Evolutionary conservation across 2,797 vertebrate genomes (phyloP), one percentile per base, ranked within the genome.

Genomic region (Craterocephalus amniculus): DNA sequence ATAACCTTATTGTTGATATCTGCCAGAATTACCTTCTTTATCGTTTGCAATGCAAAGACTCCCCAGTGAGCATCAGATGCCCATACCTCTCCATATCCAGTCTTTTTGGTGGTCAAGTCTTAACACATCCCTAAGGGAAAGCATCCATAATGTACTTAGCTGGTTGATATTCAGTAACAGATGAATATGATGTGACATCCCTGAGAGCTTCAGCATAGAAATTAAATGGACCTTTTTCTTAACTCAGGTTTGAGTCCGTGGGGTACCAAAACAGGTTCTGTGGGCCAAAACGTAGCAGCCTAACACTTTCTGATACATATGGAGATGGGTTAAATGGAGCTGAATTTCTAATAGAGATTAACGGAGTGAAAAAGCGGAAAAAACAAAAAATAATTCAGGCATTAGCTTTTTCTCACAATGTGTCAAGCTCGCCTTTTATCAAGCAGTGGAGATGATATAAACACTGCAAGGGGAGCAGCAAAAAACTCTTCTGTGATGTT

Each of bases 401-500:
- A 56, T 20, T 55, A 16, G 20, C 20, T 27, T 10, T 27, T 51
- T 24, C 49, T 26, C 49, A 26, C 24, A 27, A 29, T 18, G 26
- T 5, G 18, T 45, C 11, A n/a, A 31, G 52, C 27, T 20, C 22
- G 1, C 36, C 14, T 45, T 45, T 59, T 60, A 27, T 26, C 7
- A n/a, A 12, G 22, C 27, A 26, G 22, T 38, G 61, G 29, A 31
- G 29, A 31, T 31, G 29, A 31, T 4, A 31, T 31, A 31, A 31
- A 31, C 29, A 4, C 29, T 31, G 29, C 4, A 31, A 31, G 29
- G 29, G 2, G 29, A 31, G 29, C 29, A 31, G 29, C n/a, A n/a
- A 2, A 54, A 54, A 61, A 34, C 8, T 60, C 11, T 9, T 32
- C 63, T 74, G 62, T 36, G 34, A 22, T 32, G 52, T 58, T 29